Percentiles rank a stretch among this genome's conserved stretches.
These are phyloP conservation scores for Antigone vipio DNA, from an alignment of 2,113 vertebrate species.

Conservation along the genomic window DNA sequence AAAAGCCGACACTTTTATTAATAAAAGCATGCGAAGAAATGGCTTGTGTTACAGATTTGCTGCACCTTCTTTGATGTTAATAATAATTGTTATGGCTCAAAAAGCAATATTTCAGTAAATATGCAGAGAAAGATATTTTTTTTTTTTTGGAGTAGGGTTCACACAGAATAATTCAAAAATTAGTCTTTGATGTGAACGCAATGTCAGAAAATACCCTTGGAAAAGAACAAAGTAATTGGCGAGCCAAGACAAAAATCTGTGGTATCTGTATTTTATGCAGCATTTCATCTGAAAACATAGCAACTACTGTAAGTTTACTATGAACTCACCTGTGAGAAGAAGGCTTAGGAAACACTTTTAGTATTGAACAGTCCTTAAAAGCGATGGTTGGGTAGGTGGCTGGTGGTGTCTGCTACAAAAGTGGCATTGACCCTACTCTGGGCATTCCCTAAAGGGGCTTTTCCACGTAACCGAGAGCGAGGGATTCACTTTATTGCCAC, in stretches of 20 bases:
- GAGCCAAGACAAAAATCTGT: not conserved
- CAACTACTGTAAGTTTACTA: not conserved
- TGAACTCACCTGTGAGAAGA: conserved; percentile 21
- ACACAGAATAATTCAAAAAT: conserved; percentile 14
- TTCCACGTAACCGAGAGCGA: not conserved
- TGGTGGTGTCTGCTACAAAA: conserved; percentile 8
- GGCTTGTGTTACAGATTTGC: not conserved
- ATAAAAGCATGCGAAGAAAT: not conserved
- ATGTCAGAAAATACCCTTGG: not conserved
- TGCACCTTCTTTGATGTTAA: conserved; percentile 25
- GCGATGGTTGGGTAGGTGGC: not conserved
- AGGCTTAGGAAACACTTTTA: not conserved
- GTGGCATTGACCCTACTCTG: not conserved
- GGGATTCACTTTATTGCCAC: not conserved
- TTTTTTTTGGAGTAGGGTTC: not conserved
- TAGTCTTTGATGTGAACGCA: conserved; percentile 24
- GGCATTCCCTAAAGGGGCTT: conserved; percentile 10
- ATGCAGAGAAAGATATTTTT: not conserved
- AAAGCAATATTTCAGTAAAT: conserved; percentile 3
- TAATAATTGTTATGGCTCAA: conserved; percentile 13
- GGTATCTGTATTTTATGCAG: not conserved
- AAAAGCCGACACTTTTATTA: not conserved
- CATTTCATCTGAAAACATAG: not conserved
- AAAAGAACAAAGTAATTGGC: not conserved
- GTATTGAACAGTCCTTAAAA: not conserved